These are phyloP conservation scores for Catharus bicknelli DNA, from an alignment of 2,113 vertebrate genomes.

Conservation along the genomic window DNA sequence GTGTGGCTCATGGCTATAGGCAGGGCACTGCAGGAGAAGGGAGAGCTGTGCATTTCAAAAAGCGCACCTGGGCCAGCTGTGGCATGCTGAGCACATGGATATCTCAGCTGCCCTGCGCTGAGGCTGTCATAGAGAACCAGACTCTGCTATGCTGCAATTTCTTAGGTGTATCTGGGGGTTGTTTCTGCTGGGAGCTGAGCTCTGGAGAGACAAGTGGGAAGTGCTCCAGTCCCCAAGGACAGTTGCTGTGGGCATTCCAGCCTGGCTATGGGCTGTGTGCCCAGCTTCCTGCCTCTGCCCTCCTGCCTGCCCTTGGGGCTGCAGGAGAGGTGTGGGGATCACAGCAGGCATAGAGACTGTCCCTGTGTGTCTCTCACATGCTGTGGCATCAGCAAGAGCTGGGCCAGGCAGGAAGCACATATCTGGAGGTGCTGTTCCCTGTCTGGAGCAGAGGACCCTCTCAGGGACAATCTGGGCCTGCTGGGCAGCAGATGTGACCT, in stretches of 20 bases:
- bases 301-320: neutral
- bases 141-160: neutral
- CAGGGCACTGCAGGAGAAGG: neutral
- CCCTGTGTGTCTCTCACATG: neutral
- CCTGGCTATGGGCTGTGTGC: neutral
- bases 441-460: neutral
- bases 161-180: neutral
- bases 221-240: neutral
- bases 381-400: neutral
- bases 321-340: neutral
- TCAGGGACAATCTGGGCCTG: neutral
- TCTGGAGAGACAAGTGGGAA: rapidly evolving
- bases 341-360: neutral
- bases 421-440: neutral
- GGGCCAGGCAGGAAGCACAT: neutral
- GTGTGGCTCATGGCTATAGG: rapidly evolving
- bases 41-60: neutral
- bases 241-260: neutral
- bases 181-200: neutral
- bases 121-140: neutral
- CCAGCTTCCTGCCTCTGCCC: neutral
- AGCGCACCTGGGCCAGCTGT: neutral
- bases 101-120: neutral
- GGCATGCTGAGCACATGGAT: neutral
- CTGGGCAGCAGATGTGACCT: neutral